A percentile compares a stretch with the other conserved stretches of the same genome.
Evolutionary conservation across 2,888 invertebrate genomes (phyloP).

Genomic region (Dendrolimus houi): DNA sequence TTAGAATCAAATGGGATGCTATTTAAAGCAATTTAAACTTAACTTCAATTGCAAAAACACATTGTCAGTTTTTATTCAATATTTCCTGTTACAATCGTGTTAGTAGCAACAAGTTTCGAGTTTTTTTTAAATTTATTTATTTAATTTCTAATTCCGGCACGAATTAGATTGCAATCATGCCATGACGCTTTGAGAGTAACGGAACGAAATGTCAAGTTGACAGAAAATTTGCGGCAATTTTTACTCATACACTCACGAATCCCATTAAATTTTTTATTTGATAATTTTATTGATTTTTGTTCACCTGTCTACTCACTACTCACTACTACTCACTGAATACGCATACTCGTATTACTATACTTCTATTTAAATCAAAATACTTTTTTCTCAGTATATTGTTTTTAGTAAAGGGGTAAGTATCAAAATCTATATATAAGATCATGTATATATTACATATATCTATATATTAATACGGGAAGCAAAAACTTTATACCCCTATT

Average conservation of each 20-base stretch:
- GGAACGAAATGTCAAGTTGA: constrained; percentile 20
- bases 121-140: background rate
- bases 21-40: background rate
- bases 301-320: too few species aligned
- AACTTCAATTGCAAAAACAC: constrained; percentile 4
- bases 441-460: too few species aligned
- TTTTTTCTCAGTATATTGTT: too few species aligned
- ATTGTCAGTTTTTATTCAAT: constrained; percentile 8
- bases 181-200: constrained; percentile 6
- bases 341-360: too few species aligned
- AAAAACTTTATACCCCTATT: too few species aligned
- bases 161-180: constrained; percentile 15
- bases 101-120: constrained; percentile 9
- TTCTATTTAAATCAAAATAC: too few species aligned
- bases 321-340: too few species aligned
- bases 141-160: constrained; percentile 9
- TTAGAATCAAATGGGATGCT: background rate
- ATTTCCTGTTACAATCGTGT: constrained; percentile 9
- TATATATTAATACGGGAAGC: too few species aligned
- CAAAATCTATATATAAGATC: too few species aligned
- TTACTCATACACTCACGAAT: constrained; percentile 3
- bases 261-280: too few species aligned
- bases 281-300: too few species aligned
- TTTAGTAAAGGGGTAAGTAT: too few species aligned
- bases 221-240: constrained; percentile 15